Base-by-base conservation (phyloP, 2,888 invertebrate species). In the Bedellia somnulentella region DNA sequence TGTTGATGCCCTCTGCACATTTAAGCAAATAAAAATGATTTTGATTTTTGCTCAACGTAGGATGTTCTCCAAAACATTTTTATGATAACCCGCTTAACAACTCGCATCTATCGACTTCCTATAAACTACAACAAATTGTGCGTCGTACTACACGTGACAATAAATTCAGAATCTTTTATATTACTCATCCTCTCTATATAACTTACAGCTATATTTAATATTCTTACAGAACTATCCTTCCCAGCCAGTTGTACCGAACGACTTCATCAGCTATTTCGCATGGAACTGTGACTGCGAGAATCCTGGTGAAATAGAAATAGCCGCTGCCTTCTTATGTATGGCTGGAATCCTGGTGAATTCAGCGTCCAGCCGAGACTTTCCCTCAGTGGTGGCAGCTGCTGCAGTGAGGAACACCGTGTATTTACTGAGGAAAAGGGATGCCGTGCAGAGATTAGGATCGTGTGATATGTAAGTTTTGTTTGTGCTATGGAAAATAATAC, bases 301-400 rank as follows among this genome's bases (percentile, higher is more conserved):
- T 0, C 46, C 49, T 2, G 54, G 47, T 0, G 60, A 63, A 30
- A 55, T 66, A 3, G 59, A 64, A 31, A 38, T 47, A 11, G 62
- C 60, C 0, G 61, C 70, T 3, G 61, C 63, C 0, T 67, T 70
- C 36, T 36, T 71, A 1, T 57, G 52, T 37, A 48, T 62, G 52
- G 46, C 56, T 1, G 61, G 59, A 0, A 11, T 61, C 35, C 49
- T 68, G 49, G 51, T 58, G 2, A 46, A 57, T 34, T 59, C 53
- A 28, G 31, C 34, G 1, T 33, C 63, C 0, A 52, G 57, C 8
- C 34, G 41, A 1, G 53, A 60, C 30, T 55, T 43, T 27, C 66
- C 71, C 0, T 73, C 71, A 0, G 58, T 54, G 1, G 39, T 67
- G 0, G 71, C 57, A 0, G 57, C 47, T 2, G 66, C 64, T 0